Evolutionary conservation across 2,888 invertebrate species (phyloP).

Genomic region (Aleiodes leptofemur): DNA sequence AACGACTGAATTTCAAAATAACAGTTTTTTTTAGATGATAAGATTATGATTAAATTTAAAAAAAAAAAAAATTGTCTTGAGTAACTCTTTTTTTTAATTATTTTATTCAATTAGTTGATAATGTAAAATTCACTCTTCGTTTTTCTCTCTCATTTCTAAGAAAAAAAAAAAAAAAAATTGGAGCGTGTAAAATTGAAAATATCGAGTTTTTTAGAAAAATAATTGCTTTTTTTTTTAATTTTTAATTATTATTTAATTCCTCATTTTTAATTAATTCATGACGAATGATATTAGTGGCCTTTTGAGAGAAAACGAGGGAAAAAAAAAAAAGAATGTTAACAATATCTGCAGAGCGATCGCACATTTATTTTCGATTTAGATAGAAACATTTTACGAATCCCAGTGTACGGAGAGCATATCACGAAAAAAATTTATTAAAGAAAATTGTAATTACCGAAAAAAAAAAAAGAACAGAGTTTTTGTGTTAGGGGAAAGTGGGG

Average conservation of each 20-base stretch:
- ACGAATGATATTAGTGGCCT: constrained; percentile 34
- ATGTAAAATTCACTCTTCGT: constrained; percentile 42
- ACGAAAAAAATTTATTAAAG: constrained; percentile 27
- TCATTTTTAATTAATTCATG: neutral
- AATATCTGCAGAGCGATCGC: constrained; percentile 11
- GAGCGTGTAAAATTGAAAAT: constrained; percentile 53
- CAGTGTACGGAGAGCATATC: constrained; percentile 32
- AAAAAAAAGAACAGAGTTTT: neutral
- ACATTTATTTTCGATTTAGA: constrained; percentile 26
- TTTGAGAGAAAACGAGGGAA: constrained; percentile 15
- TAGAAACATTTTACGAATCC: neutral
- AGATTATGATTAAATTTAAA: constrained; percentile 28
- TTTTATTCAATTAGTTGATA: constrained; percentile 23
- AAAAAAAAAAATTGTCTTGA: constrained; percentile 35
- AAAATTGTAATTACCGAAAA: constrained; percentile 22
- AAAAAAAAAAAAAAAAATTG: constrained; percentile 44
- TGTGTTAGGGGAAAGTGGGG: neutral
- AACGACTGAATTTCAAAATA: constrained; percentile 64
- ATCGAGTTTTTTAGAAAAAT: constrained; percentile 43
- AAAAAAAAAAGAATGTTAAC: constrained; percentile 22
- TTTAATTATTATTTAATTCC: constrained; percentile 10
- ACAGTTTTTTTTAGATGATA: constrained; percentile 53
- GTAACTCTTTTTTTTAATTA: constrained; percentile 44
- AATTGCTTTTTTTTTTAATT: constrained; percentile 3
- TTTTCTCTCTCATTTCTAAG: constrained; percentile 50